Base-by-base conservation (phyloP, 2,113 vertebrate genomes). In the Eclectus roratus region DNA sequence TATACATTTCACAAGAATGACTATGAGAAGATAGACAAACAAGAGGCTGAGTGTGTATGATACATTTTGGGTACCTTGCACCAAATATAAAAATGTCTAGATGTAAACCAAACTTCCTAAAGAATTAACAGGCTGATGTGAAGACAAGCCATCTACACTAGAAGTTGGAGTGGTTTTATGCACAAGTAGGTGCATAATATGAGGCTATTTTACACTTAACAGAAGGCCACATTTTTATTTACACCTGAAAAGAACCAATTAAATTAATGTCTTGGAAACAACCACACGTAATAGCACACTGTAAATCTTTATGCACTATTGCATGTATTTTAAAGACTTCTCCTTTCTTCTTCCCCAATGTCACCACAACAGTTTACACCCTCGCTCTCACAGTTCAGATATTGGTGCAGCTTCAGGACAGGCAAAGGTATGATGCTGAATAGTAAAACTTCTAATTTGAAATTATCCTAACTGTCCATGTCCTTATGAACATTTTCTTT, bases 211-310 rank as follows among this genome's bases (percentile, higher is more conserved):
- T 53, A 53, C 49, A 44, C 80, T 84, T 58, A 87, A 55, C 2
- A 56, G 50, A 84, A 93, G 69, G 78, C 31, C 74, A 55, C 29
- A 37, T 29, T 93, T 82, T 92, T 88, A 90, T 88, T 90, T 85
- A 88, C 53, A 65, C 10, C 23, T 24, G 25, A 49, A 37, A 66
- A 70, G 41, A 70, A 66, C 5, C n/a, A 70, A 72, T 95, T 85
- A 79, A 94, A 91, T 89, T 84, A 93, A 88, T 39, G 83, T 61
- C 60, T 61, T 74, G 80, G 69, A 88, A 95, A 94, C 31, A 85
- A 37, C 8, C 14, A 73, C 41, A 46, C 15, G 4, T 69, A 82
- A 72, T 43, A 82, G 33, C 10, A 29, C 47, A 50, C 33, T n/a
- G 33, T 68, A 93, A 96, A 85, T 72, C 68, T 76, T 61, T 56